Percentiles rank a stretch among this genome's conserved stretches.
These are phyloP conservation scores for Falco peregrinus DNA, from an alignment of 2,797 vertebrate genomes.

Conservation along the genomic window DNA sequence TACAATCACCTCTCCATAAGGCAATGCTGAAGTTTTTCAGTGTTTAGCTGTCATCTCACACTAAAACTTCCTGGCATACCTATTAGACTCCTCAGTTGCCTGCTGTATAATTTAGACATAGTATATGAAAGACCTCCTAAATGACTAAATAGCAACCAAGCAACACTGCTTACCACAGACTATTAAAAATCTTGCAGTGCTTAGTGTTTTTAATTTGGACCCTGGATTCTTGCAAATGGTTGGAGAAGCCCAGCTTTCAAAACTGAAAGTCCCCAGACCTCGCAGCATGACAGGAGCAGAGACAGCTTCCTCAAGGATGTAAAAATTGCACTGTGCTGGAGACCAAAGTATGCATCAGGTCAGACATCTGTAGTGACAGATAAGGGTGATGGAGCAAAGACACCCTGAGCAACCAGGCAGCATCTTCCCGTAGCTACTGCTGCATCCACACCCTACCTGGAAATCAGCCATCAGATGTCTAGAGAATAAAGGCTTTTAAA, in stretches of 20 bases:
- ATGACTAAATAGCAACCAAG: neutral
- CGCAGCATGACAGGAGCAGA: neutral
- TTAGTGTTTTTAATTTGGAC: neutral
- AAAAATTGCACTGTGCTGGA: neutral
- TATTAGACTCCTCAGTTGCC: neutral
- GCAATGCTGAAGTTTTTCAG: neutral
- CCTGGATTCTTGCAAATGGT: neutral
- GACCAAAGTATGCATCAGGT: neutral
- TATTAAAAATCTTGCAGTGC: neutral
- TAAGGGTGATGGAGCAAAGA: neutral
- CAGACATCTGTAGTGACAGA: neutral
- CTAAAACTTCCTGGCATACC: neutral
- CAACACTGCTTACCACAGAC: neutral
- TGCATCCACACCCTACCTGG: neutral
- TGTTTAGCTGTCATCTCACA: neutral
- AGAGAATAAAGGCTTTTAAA: neutral
- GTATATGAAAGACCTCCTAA: neutral
- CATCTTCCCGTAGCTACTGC: neutral
- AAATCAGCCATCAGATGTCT: neutral
- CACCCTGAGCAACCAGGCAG: neutral
- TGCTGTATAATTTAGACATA: neutral
- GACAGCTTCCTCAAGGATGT: neutral
- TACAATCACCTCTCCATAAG: neutral
- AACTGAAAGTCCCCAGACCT: neutral
- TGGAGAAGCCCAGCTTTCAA: neutral